Percentiles rank a stretch among this genome's conserved stretches.
Conservation (phyloP, 2,888 invertebrate species). For the Parnassius mnemosyne region DNA sequence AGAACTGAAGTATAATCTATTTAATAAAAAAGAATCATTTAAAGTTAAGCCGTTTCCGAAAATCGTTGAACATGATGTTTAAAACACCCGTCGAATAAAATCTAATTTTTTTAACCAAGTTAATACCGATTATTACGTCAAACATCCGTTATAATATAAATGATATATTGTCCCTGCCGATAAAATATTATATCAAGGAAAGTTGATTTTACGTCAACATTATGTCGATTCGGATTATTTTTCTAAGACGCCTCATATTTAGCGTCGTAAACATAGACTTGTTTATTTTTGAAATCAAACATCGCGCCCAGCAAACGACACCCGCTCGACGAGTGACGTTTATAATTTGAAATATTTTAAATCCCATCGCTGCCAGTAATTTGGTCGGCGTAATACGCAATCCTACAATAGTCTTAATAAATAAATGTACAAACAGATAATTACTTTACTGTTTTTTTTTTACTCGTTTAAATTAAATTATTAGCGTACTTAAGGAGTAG, state of each 20-base stretch:
- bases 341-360: conserved; percentile 17
- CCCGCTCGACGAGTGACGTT: conserved; percentile 14
- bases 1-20: too few species aligned
- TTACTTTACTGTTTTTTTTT: too few species aligned
- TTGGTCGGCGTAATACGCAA: neutral
- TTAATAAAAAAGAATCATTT: too few species aligned
- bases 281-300: conserved; percentile 32
- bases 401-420: neutral
- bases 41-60: too few species aligned
- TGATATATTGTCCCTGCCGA: neutral
- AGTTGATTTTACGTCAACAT: conserved; percentile 24
- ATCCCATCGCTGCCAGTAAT: neutral
- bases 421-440: too few species aligned
- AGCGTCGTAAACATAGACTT: conserved; percentile 31
- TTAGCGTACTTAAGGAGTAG: too few species aligned
- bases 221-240: conserved; percentile 34
- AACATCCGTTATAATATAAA: too few species aligned
- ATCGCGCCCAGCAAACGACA: conserved; percentile 26
- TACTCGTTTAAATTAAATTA: too few species aligned
- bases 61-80: too few species aligned
- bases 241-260: conserved; percentile 37
- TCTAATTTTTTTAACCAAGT: too few species aligned
- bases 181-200: conserved; percentile 13
- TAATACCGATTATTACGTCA: too few species aligned
- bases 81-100: too few species aligned